Evolutionary conservation across 92 coral and sea anemone species (phyloP).

Genomic region (Heteractis magnifica): DNA sequence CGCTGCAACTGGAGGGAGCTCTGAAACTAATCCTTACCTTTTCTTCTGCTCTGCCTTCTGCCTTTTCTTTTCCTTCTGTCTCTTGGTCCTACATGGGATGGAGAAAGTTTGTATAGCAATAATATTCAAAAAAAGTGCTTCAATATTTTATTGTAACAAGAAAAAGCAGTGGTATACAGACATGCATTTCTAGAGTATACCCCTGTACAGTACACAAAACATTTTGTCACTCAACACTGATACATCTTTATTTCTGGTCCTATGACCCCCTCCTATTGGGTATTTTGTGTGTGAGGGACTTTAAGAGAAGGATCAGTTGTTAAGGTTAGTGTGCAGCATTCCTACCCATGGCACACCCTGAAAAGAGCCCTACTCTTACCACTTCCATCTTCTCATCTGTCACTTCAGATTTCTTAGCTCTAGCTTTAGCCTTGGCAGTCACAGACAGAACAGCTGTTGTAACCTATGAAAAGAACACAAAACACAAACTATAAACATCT

Average conservation of each 20-base stretch:
- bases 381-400: conserved; percentile 95
- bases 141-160: neutral
- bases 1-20: no score
- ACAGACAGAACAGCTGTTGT: conserved; percentile 95
- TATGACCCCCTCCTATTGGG: no score
- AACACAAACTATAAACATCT: neutral
- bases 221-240: no score
- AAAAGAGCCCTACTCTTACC: conserved; percentile 42
- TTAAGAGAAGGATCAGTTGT: no score
- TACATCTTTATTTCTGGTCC: no score
- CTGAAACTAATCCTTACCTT: neutral
- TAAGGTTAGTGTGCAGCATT: no score
- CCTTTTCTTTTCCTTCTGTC: conserved; percentile 1
- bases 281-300: no score
- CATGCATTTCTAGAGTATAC: no score
- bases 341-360: no score
- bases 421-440: conserved; percentile 86
- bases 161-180: no score
- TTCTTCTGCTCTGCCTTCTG: conserved; percentile 2
- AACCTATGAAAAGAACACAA: conserved; percentile 43
- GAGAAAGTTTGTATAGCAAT: neutral
- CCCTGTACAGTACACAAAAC: no score
- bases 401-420: conserved; percentile 79
- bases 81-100: conserved; percentile 7
- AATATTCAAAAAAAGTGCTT: neutral